Evolutionary conservation across 2,888 invertebrate species (phyloP), one percentile per base, ranked within the genome.

Genomic region (Sepiola atlantica): DNA sequence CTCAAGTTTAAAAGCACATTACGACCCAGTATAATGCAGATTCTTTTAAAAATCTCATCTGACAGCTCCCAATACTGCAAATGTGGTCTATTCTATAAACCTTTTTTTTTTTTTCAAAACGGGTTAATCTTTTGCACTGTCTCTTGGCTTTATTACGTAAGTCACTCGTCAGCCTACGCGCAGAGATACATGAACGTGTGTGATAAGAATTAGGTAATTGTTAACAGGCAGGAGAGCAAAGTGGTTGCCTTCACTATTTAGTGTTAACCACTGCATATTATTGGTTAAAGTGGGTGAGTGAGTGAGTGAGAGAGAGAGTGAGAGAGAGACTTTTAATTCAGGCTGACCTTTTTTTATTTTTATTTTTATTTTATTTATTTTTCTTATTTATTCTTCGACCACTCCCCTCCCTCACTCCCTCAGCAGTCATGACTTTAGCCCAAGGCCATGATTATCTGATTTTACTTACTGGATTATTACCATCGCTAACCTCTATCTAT

Each of bases 401-500:
- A 2, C 45, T 45, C 45, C 45, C 45, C 45, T 4, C 45, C 45
- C 45, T 45, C 45, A 45, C 4, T 77, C n/a, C n/a, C 16, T 1
- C 10, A 28, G 1, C 10, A 77, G 77, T 77, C 77, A n/a, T 77
- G 77, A 77, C 77, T 77, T 77, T 16, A n/a, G 77, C 77, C 14
- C n/a, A 32, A 77, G n/a, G 77, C 77, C 16, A 77, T 77, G 77
- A 77, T 77, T 77, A 77, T 77, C 77, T 77, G 77, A 77, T 77
- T 77, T 77, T 77, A 61, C 61, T 61, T 61, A 77, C 77, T 77
- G 77, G 77, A 77, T 77, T 77, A 77, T 77, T 77, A n/a, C 45
- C 45, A 45, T 77, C n/a, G n/a, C 77, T 77, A 77, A n/a, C n/a
- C 16, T 77, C 77, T 77, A 45, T 45, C 45, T 45, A 45, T 8